A percentile compares a stretch with the other conserved stretches of the same genome.
Conservation (phyloP, 2,888 invertebrate genomes). For the Gari tellinella region DNA sequence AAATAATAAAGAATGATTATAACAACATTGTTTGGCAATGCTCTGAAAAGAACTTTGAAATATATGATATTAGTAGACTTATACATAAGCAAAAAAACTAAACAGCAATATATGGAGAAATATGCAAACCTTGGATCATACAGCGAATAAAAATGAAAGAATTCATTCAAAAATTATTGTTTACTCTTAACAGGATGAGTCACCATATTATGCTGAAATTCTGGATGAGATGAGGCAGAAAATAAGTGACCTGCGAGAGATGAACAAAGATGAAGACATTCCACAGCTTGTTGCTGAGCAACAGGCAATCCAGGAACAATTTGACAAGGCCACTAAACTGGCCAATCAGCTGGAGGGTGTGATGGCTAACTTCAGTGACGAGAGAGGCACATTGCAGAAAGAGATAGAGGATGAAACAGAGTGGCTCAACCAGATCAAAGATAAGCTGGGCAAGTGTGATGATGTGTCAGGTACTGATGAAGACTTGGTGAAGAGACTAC, state of each 20-base stretch:
- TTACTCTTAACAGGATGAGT: slow-evolving; percentile 86
- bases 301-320: slow-evolving; percentile 85
- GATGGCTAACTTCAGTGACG: slow-evolving; percentile 88
- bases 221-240: slow-evolving; percentile 92
- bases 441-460: slow-evolving; percentile 77
- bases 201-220: slow-evolving; percentile 91
- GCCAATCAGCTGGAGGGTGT: slow-evolving; percentile 91
- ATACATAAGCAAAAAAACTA: no score
- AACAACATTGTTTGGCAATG: no score
- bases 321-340: slow-evolving; percentile 89
- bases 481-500: slow-evolving; percentile 92
- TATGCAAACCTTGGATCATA: no score
- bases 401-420: slow-evolving; percentile 77
- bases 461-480: slow-evolving; percentile 90
- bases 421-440: slow-evolving; percentile 77
- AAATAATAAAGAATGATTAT: no score
- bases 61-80: no score
- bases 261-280: slow-evolving; percentile 90
- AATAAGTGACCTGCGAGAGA: slow-evolving; percentile 90
- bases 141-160: no score
- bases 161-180: no score
- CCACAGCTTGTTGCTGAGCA: slow-evolving; percentile 84
- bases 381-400: slow-evolving; percentile 76
- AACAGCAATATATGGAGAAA: no score
- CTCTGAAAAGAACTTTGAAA: no score